Base-by-base conservation (phyloP, 2,888 invertebrate species). In the Carterocephalus palaemon region DNA sequence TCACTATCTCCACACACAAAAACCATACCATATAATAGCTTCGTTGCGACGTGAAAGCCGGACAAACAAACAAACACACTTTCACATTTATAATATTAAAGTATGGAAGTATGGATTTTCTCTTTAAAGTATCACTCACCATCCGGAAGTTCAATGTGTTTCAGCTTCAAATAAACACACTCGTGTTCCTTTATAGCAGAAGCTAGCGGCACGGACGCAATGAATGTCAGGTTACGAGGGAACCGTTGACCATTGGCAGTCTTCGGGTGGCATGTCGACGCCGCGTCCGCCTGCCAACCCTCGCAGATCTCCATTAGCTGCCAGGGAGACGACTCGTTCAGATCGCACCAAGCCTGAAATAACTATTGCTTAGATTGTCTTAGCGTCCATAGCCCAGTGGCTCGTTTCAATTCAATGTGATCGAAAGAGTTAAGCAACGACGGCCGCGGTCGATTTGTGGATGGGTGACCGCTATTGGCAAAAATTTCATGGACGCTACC, bases 231-330 rank as follows among this genome's bases (percentile, higher is more conserved):
- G 39, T 67, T 74, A 1, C 60, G 47, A 0, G 87, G 84, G 9
- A 82, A 70, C 0, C 56, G 50, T 2, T 60, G 60, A 1, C 68
- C 72, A 0, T 57, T 39, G 1, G 36, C 59, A 0, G 70, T 71
- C 37, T 64, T 70, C 0, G 79, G 75, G n/a, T 67, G 61, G 51
- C 87, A 87, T 0, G 71, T 62, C 1, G 46, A 53, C 0, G 84
- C 59, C 0, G 59, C 63, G 38, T 85, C 83, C 0, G 85, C 84
- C 0, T 68, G 53, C 84, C 83, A 83, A 13, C 78, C 75, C 7
- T 80, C 77, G 51, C 87, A 87, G 23, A 86, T 75, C 42, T 84
- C 80, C 79, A 82, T 79, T 2, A 85, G 58, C 0, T 71, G 66
- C 76, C 76, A 78, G 0, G 86, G 79, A 0, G 68, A 53, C 0